Conservation (phyloP, 2,797 vertebrate species). For the Sylvia borin region DNA sequence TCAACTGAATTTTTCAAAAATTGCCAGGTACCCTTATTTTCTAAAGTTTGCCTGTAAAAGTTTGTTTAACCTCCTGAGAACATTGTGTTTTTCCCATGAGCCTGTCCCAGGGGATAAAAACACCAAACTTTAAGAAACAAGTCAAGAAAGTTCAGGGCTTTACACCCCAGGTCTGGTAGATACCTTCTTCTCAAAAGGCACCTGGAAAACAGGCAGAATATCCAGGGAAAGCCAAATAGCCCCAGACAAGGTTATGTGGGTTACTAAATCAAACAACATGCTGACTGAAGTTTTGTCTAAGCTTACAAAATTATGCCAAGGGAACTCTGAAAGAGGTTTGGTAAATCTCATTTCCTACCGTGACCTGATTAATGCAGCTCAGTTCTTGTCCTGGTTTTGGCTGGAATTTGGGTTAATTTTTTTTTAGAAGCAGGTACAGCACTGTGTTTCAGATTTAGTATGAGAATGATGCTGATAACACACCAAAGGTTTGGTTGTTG, state of each 20-base stretch:
- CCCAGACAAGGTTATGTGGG: rapidly evolving
- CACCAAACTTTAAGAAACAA: not conserved
- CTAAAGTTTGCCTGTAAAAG: not conserved
- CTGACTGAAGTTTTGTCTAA: not conserved
- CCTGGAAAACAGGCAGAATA: not conserved
- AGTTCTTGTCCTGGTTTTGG: not conserved
- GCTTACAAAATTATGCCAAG: not conserved
- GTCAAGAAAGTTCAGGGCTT: not conserved
- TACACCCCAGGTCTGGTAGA: not conserved
- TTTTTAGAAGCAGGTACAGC: not conserved
- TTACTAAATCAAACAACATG: not conserved
- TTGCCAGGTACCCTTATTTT: not conserved
- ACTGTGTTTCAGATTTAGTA: not conserved
- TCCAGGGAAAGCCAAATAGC: not conserved
- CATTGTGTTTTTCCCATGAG: not conserved
- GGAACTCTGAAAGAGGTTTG: not conserved
- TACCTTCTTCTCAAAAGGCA: not conserved
- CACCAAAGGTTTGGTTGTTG: not conserved
- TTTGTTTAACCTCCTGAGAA: not conserved
- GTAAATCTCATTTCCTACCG: not conserved
- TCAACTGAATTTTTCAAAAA: not conserved
- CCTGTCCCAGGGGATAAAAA: not conserved
- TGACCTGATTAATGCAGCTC: not conserved
- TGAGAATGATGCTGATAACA: not conserved
- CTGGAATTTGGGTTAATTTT: not conserved